These are phyloP conservation scores for Ptyas mucosa DNA, from an alignment of 2,113 vertebrate species.

Conservation along the genomic window DNA sequence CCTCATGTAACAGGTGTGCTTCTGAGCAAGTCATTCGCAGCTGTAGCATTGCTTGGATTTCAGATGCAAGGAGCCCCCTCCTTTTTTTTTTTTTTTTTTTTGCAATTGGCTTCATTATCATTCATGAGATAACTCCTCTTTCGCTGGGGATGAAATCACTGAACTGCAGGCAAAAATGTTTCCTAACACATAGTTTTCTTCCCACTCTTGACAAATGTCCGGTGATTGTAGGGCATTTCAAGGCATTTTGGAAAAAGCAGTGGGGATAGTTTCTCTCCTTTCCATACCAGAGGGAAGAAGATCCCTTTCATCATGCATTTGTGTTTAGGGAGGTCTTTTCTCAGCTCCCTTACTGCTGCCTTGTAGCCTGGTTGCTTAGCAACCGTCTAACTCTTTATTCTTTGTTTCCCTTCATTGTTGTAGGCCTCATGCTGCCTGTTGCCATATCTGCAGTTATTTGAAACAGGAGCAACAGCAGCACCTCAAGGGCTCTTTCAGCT, in stretches of 20 bases:
- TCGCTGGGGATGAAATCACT: background rate
- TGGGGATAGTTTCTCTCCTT: background rate
- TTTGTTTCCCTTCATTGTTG: background rate
- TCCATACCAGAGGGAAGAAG: background rate
- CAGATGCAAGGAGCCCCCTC: background rate
- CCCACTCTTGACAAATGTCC: background rate
- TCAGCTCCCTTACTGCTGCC: background rate
- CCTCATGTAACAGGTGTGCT: background rate
- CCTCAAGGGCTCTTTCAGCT: background rate
- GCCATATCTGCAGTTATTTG: background rate
- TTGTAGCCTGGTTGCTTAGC: conserved; percentile 2
- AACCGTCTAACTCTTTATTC: background rate
- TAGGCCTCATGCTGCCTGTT: background rate
- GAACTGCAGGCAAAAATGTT: background rate
- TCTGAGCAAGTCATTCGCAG: background rate
- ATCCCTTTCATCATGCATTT: background rate
- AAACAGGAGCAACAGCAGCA: background rate
- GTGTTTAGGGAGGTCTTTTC: background rate
- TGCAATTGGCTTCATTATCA: background rate
- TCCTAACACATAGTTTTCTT: background rate
- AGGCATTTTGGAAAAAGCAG: background rate
- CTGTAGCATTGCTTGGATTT: background rate
- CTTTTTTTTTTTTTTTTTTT: background rate
- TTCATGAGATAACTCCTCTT: background rate
- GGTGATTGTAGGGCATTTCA: background rate